Evolutionary conservation across 1,140 invertebrate species (phyloP).

Genomic region (Laodelphax striatellus): DNA sequence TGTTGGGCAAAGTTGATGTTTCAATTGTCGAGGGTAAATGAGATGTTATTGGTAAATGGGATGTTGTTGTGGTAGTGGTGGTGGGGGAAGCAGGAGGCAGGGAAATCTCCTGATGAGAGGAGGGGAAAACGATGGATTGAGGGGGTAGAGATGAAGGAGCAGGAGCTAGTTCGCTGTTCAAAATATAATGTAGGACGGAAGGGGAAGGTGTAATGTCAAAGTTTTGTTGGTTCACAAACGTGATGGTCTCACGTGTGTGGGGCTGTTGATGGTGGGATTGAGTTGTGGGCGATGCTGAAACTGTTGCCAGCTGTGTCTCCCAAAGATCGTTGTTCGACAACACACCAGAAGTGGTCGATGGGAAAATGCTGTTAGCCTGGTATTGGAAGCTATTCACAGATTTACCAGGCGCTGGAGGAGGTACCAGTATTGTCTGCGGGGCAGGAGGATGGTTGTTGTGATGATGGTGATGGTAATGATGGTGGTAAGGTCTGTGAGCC

Average conservation of each 20-base stretch:
- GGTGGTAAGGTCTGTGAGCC: not conserved
- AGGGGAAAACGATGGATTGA: slow-evolving; percentile 20
- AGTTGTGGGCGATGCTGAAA: not conserved
- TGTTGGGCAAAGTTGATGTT: not conserved
- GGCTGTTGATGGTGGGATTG: slow-evolving; percentile 20
- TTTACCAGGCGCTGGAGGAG: slow-evolving; percentile 45
- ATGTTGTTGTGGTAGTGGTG: slow-evolving; percentile 33
- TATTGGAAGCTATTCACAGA: slow-evolving; percentile 25
- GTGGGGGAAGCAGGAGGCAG: slow-evolving; percentile 25
- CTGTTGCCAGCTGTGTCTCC: slow-evolving; percentile 1
- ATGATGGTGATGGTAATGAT: not conserved
- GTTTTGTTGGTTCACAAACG: too few relatives aligned
- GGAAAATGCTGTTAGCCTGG: slow-evolving; percentile 20
- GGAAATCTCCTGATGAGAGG: too few relatives aligned
- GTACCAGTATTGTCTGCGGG: slow-evolving; percentile 51
- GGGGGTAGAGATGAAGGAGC: slow-evolving; percentile 5
- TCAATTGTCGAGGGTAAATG: slow-evolving; percentile 13
- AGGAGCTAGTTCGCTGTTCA: slow-evolving; percentile 13
- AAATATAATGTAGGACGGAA: slow-evolving; percentile 15
- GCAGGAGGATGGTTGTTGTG: not conserved
- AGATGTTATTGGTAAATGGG: slow-evolving; percentile 31
- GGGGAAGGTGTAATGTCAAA: slow-evolving; percentile 14
- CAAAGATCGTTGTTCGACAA: not conserved
- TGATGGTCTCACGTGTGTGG: too few relatives aligned
- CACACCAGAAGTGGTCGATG: not conserved